phyloP scores from a whole-genome alignment of 2,888 invertebrate species.

The Pristionchus fissidentatus region DNA sequence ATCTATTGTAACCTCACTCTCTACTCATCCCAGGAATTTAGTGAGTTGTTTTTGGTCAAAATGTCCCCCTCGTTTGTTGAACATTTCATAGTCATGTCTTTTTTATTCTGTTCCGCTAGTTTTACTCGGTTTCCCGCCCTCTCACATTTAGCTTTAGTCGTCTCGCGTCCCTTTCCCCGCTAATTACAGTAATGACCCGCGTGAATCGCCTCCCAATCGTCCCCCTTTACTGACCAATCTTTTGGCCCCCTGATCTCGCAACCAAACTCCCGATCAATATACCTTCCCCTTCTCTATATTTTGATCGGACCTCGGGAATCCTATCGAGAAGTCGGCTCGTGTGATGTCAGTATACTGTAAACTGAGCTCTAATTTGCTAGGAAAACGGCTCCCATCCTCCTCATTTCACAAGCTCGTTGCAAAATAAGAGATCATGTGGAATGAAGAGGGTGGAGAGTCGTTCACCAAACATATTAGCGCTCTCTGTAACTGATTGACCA shows the following conservation, averaged over 20 bases:
- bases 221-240: not conserved
- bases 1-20: constrained; percentile 17
- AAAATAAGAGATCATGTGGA: too few species aligned
- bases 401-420: too few species aligned
- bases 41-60: not conserved
- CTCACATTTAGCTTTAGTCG: constrained; percentile 21
- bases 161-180: not conserved
- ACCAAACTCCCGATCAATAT: constrained; percentile 19
- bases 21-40: constrained; percentile 1
- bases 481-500: not conserved
- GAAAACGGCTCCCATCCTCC: too few species aligned
- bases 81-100: constrained; percentile 33
- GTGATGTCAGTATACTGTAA: too few species aligned
- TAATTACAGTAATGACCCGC: constrained; percentile 7
- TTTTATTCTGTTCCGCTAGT: constrained; percentile 19
- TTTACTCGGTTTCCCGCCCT: not conserved
- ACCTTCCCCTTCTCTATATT: not conserved
- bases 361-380: too few species aligned
- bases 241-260: constrained; percentile 18
- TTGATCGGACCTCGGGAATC: constrained; percentile 29
- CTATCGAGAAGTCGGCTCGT: not conserved
- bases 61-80: too few species aligned
- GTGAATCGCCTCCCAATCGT: not conserved
- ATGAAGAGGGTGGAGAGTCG: too few species aligned
- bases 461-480: too few species aligned